A percentile compares a stretch with the other conserved stretches of the same genome.
Conservation (phyloP, 1,140 invertebrate species). For the Hycleus phaleratus region DNA sequence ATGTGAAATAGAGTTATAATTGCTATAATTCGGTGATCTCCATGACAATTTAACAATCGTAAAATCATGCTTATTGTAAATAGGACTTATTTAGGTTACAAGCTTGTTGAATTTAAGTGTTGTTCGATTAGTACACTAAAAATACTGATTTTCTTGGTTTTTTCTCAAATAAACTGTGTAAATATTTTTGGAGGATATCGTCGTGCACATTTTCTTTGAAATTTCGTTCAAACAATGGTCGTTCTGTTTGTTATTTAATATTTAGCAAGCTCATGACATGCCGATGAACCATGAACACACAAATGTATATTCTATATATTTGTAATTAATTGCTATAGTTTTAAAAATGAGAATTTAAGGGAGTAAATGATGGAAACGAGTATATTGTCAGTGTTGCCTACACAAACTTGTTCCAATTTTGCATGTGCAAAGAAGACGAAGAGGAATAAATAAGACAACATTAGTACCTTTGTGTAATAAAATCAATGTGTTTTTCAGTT, state of each 20-base stretch:
- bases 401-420: slow-evolving; percentile 24
- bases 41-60: slow-evolving; percentile 23
- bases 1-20: slow-evolving; percentile 20
- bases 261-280: slow-evolving; percentile 22
- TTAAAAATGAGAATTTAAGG: slow-evolving; percentile 11
- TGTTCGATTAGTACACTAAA: slow-evolving; percentile 6
- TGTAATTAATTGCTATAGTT: slow-evolving; percentile 27
- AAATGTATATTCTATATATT: slow-evolving; percentile 31
- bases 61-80: slow-evolving; percentile 14
- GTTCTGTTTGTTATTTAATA: slow-evolving; percentile 34
- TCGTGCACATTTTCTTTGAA: slow-evolving; percentile 22
- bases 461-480: slow-evolving; percentile 26
- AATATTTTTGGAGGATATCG: slow-evolving; percentile 10
- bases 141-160: slow-evolving; percentile 20
- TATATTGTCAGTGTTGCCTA: slow-evolving; percentile 29
- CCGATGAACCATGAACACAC: slow-evolving; percentile 15
- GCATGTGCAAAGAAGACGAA: slow-evolving; percentile 22
- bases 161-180: slow-evolving; percentile 5
- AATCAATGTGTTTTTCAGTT: slow-evolving; percentile 28
- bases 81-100: slow-evolving; percentile 4
- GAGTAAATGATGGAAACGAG: background rate
- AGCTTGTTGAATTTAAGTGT: slow-evolving; percentile 11
- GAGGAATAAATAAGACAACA: background rate
- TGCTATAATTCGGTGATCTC: slow-evolving; percentile 26
- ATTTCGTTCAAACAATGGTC: background rate